Evolutionary conservation across 2,113 vertebrate species (phyloP), one percentile per base, ranked within the genome.

Genomic region (Ceyx melanurus): DNA sequence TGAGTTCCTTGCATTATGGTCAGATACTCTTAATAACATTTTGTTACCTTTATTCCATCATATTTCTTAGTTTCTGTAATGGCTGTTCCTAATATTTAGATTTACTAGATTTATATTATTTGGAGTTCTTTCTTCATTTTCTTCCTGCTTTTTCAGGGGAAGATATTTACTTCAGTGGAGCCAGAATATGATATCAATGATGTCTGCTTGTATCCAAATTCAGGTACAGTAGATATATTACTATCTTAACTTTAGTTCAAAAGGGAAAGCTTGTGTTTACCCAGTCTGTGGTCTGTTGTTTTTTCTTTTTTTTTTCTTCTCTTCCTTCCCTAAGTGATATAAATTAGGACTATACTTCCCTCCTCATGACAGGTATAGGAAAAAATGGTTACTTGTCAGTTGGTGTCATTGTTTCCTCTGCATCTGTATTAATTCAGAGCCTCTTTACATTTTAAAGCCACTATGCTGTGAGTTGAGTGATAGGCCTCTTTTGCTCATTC

Each of bases 81-180:
- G n/a, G 50, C 18, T 64, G 2, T 71, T 87, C 11, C 21, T 89
- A 77, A 64, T 73, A 4, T 80, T 85, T 60, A 77, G 28, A 35
- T 93, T 76, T 89, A 67, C 35, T 76, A 18, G 29, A 61, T 46
- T 45, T 25, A 17, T 18, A 13, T 60, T 86, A 11, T 75, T 76
- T 87, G 28, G n/a, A 37, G 37, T 79, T 89, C 33, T 51, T 83
- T 25, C 43, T 71, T 14, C 28, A 35, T 89, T 82, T 92, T 77
- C 37, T 92, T 93, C 19, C 86, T 89, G 28, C 56, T 88, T 60
- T 97, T 97, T 94, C 95, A 99, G 99, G 99, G 99, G 11, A 99
- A 99, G 93, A 96, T 99, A 90, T 98, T 99, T 97, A 98, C 99
- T 72, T 99, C 99, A 70, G 97, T 99, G 91, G 98, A 99, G 87